Evolutionary conservation across 2,113 vertebrate genomes (phyloP), one percentile per base, ranked within the genome.

Genomic region (Calidris pugnax): DNA sequence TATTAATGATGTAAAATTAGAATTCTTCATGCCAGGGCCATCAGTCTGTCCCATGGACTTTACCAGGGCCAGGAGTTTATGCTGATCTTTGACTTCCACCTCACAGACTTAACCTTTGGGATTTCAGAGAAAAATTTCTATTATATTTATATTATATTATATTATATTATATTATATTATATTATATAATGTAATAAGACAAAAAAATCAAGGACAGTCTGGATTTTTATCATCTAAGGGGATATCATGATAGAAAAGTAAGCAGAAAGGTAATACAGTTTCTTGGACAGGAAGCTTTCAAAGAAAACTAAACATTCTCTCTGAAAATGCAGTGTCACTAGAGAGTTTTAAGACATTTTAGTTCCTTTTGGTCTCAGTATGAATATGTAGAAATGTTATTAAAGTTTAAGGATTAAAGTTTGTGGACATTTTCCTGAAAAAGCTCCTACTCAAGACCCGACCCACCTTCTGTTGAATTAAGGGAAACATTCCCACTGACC

Each of bases 1-100:
- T 84, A 95, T 76, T 90, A 96, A 92, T 93, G 62, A 91, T 68
- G 51, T 67, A 96, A 94, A 97, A 96, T 92, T 78, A 83, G 88
- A 96, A 91, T 64, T 84, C 64, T 89, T 86, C 56, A 57, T 86
- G 69, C 72, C 77, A 87, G 68, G 56, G 27, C 41, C n/a, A 86
- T 75, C 22, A 85, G 23, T 59, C 75, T 88, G 63, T 71, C 22
- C 53, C 64, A 24, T 53, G 63, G 76, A 87, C 67, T 77, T 95
- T 78, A 76, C 17, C 18, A 41, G 22, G 12, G 35, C 47, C 67
- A 78, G 47, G 62, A 69, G 77, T 80, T 77, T 73, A 37, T 64
- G 35, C 37, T 93, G 82, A 82, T 63, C 55, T 86, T 93, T 91
- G 45, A 4, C 43, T 94, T 94, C 30, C 9, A 73, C 41, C 35